Conservation (phyloP, 2,888 invertebrate genomes). For the Drosophila pullipes region DNA sequence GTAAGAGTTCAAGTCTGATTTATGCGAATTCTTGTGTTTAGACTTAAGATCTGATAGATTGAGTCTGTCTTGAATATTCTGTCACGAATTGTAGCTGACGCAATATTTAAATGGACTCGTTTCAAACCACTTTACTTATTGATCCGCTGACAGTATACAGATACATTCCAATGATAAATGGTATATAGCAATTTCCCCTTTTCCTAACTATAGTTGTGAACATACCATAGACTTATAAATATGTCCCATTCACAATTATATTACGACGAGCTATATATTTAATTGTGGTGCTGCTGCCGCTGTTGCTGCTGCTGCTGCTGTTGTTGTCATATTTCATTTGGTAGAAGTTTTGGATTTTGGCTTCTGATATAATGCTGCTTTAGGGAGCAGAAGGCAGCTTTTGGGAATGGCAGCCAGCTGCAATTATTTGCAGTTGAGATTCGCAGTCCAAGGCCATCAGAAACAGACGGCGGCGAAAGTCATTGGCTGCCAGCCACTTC, state of each 20-base stretch:
- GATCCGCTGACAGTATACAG: neutral
- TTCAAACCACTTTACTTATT: neutral
- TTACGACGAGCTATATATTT: conserved; percentile 8
- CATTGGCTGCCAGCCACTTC: conserved; percentile 52
- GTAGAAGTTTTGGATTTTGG: conserved; percentile 17
- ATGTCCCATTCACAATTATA: neutral
- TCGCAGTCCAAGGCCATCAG: conserved; percentile 69
- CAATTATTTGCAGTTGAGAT: conserved; percentile 76
- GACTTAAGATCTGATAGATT: neutral
- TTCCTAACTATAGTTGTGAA: neutral
- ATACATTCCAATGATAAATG: neutral
- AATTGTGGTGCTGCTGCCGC: neutral
- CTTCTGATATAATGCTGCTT: neutral
- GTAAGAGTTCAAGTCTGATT: neutral
- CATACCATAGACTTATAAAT: neutral
- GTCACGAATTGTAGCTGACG: neutral
- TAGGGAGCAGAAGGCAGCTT: conserved; percentile 4
- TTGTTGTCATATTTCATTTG: conserved; percentile 13
- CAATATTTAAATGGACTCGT: neutral
- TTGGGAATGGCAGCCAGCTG: conserved; percentile 57
- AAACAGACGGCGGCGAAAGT: conserved; percentile 72
- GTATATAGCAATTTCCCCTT: neutral
- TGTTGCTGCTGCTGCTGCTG: neutral
- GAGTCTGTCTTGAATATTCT: neutral
- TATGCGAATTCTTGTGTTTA: neutral